Percentiles rank a stretch among this genome's conserved stretches.
phyloP scores from a whole-genome alignment of 2,797 vertebrate species.

The Pristis pectinata region DNA sequence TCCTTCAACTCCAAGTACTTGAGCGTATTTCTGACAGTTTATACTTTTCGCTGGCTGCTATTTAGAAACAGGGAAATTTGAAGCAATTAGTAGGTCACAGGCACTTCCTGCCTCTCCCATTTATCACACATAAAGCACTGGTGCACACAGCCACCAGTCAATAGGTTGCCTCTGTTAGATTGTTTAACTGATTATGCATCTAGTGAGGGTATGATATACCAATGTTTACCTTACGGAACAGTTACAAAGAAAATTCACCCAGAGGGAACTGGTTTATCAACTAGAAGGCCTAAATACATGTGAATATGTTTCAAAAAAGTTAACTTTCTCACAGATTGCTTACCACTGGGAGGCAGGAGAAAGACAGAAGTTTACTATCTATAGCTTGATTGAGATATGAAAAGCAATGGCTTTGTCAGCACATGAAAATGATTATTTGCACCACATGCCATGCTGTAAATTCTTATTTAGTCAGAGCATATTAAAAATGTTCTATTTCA shows the following conservation, averaged over 20 bases:
- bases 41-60: too few species aligned
- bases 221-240: too few species aligned
- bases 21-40: background rate
- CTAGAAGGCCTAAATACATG: background rate
- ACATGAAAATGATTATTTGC: slow-evolving; percentile 15
- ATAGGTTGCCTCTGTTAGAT: background rate
- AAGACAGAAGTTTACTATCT: too few species aligned
- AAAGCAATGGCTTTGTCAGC: background rate
- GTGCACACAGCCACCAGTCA: background rate
- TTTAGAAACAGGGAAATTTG: background rate
- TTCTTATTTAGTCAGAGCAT: background rate
- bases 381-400: background rate
- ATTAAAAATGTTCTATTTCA: slow-evolving; percentile 16
- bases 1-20: background rate
- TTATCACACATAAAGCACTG: background rate
- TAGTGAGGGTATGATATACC: background rate
- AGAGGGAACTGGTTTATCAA: too few species aligned
- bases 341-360: background rate
- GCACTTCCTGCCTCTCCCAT: background rate
- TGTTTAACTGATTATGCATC: background rate
- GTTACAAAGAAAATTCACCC: background rate
- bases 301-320: background rate
- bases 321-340: background rate
- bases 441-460: background rate
- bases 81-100: background rate